Percentiles rank a stretch among this genome's conserved stretches.
Conservation (phyloP, 2,797 vertebrate species). For the Melanotaenia boesemani region DNA sequence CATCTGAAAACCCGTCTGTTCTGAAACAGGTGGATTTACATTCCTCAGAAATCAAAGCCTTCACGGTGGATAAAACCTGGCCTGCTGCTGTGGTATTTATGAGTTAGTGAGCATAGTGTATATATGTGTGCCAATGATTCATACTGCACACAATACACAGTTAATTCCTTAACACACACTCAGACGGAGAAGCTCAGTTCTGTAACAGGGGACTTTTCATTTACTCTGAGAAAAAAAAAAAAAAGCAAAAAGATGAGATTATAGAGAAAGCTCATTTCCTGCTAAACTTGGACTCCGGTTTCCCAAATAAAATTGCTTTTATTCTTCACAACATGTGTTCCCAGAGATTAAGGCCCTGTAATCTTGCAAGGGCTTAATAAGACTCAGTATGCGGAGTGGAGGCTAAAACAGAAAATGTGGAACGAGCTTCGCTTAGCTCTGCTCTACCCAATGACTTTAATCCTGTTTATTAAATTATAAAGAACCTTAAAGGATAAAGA, state of each 20-base stretch:
- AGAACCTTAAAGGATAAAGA: constrained; percentile 91
- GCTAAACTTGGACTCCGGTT: constrained; percentile 87
- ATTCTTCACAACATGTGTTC: constrained; percentile 93
- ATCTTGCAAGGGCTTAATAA: constrained; percentile 86
- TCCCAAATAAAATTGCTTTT: constrained; percentile 93
- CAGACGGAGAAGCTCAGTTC: constrained; percentile 51
- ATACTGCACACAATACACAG: constrained; percentile 62
- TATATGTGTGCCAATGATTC: constrained; percentile 39
- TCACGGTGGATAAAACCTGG: constrained; percentile 64
- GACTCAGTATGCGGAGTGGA: constrained; percentile 78
- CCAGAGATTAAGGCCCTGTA: constrained; percentile 89
- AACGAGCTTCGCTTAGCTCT: constrained; percentile 77
- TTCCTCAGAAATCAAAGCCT: constrained; percentile 75
- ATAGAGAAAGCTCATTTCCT: constrained; percentile 87
- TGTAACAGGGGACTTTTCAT: constrained; percentile 79
- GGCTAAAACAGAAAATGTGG: constrained; percentile 81
- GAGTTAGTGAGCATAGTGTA: constrained; percentile 44
- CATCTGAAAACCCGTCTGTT: constrained; percentile 66
- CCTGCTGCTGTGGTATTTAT: constrained; percentile 70
- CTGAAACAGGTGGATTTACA: constrained; percentile 83
- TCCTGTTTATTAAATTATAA: constrained; percentile 92
- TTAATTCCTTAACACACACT: constrained; percentile 72
- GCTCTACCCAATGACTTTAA: constrained; percentile 83
- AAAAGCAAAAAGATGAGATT: constrained; percentile 81
- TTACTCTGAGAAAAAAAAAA: constrained; percentile 56